A percentile compares a stretch with the other conserved stretches of the same genome.
Evolutionary conservation across 2,888 invertebrate species (phyloP).

Genomic region (Cactoblastis cactorum): DNA sequence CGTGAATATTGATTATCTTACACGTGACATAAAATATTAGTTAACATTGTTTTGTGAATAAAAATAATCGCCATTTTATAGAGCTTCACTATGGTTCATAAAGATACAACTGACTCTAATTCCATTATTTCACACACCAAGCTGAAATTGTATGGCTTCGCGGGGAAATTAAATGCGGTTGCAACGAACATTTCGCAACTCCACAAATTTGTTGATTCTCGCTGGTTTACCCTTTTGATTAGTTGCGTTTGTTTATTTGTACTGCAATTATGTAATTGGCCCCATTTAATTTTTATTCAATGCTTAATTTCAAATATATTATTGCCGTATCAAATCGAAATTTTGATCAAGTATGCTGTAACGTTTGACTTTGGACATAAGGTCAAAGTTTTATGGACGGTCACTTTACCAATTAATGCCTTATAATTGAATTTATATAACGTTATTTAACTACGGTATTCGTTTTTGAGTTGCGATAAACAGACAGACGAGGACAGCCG

Average conservation of each 20-base stretch:
- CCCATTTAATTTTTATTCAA: background rate
- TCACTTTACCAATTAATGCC: conserved; percentile 47
- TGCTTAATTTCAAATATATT: background rate
- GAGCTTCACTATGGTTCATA: conserved; percentile 14
- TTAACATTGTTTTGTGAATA: too few species aligned
- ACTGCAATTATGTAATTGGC: background rate
- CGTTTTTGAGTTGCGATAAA: too few species aligned
- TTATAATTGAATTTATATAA: conserved; percentile 52
- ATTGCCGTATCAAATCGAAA: too few species aligned
- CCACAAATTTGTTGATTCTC: conserved; percentile 18
- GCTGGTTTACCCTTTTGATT: conserved; percentile 17
- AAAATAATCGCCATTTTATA: conserved; percentile 10
- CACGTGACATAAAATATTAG: too few species aligned
- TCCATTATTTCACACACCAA: conserved; percentile 16
- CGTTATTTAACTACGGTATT: conserved; percentile 21
- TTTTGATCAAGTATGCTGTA: too few species aligned
- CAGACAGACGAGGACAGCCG: conserved; percentile 21
- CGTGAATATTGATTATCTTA: too few species aligned
- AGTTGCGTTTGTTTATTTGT: conserved; percentile 6
- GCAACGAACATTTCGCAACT: conserved; percentile 9
- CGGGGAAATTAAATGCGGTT: conserved; percentile 19
- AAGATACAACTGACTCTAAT: conserved; percentile 12
- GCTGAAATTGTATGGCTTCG: conserved; percentile 24
- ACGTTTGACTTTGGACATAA: too few species aligned
- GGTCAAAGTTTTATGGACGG: background rate